These are phyloP conservation scores for Bryconaethiops microstoma DNA, from an alignment of 2,797 vertebrate genomes.

Conservation along the genomic window DNA sequence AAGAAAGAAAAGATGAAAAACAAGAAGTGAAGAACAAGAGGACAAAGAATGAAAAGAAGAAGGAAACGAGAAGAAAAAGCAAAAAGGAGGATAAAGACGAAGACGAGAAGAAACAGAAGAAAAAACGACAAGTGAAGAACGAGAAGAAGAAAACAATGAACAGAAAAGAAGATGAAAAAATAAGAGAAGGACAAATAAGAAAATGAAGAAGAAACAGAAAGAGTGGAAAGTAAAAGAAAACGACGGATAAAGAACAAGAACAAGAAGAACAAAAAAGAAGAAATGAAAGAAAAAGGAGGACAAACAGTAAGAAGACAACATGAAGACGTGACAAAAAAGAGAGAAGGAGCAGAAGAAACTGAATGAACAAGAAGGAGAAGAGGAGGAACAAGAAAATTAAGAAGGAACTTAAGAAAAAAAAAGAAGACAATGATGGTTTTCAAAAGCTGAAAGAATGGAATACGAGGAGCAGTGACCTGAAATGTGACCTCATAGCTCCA, in stretches of 20 bases:
- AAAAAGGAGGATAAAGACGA: too few relatives aligned
- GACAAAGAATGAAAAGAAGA: background rate
- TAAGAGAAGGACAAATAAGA: background rate
- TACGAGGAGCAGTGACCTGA: slow-evolving; percentile 26
- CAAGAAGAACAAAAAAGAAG: background rate
- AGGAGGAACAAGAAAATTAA: too few relatives aligned
- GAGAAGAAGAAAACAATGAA: background rate
- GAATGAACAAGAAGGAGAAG: background rate
- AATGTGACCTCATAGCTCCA: too few relatives aligned
- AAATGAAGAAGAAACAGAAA: background rate
- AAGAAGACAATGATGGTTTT: too few relatives aligned
- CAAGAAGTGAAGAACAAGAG: background rate
- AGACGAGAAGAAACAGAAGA: background rate
- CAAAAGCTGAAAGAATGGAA: background rate
- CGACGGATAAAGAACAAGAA: too few relatives aligned
- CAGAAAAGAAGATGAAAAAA: background rate
- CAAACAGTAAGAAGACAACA: too few relatives aligned
- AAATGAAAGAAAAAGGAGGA: background rate
- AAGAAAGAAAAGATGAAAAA: too few relatives aligned
- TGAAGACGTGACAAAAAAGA: background rate
- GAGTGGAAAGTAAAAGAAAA: background rate
- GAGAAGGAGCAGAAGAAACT: background rate
- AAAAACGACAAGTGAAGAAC: background rate
- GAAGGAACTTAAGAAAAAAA: too few relatives aligned
- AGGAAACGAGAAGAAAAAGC: background rate